phyloP scores from a whole-genome alignment of 1,140 invertebrate genomes.

The Geopemphigus sp. region DNA sequence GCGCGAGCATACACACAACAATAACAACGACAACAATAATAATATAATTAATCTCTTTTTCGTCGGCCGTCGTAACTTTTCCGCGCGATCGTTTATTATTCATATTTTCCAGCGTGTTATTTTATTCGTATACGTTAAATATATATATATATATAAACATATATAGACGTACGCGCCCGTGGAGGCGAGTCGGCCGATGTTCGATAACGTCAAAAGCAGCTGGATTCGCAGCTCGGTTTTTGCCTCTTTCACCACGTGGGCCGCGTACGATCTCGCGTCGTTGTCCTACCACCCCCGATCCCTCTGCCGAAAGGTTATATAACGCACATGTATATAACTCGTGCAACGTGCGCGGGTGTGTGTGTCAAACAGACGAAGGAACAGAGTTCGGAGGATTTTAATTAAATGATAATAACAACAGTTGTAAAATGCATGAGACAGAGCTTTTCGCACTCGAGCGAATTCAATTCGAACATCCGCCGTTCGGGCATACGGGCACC shows the following conservation, averaged over 20 bases:
- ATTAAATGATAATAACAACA: constrained; percentile 50
- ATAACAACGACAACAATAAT: background rate
- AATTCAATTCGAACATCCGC: constrained; percentile 39
- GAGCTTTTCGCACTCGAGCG: constrained; percentile 49
- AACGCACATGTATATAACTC: background rate
- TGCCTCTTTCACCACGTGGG: background rate
- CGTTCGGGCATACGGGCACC: constrained; percentile 30
- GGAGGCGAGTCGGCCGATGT: constrained; percentile 1
- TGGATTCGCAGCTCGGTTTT: constrained; percentile 40
- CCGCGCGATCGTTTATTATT: background rate
- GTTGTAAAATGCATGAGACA: constrained; percentile 48
- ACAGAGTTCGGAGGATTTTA: constrained; percentile 49
- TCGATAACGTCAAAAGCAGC: constrained; percentile 46
- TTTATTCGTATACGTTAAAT: background rate
- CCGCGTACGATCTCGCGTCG: background rate
- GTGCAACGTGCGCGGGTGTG: background rate
- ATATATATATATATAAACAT: background rate
- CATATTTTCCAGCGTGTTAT: background rate
- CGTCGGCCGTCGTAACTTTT: background rate
- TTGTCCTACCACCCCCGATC: background rate
- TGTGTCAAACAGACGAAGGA: constrained; percentile 47
- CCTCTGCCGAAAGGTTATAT: constrained; percentile 27
- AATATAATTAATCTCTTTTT: constrained; percentile 3
- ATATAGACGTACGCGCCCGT: background rate
- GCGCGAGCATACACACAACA: too few relatives aligned